Conservation (phyloP, 2,888 invertebrate species). For the Strigamia maritima region DNA sequence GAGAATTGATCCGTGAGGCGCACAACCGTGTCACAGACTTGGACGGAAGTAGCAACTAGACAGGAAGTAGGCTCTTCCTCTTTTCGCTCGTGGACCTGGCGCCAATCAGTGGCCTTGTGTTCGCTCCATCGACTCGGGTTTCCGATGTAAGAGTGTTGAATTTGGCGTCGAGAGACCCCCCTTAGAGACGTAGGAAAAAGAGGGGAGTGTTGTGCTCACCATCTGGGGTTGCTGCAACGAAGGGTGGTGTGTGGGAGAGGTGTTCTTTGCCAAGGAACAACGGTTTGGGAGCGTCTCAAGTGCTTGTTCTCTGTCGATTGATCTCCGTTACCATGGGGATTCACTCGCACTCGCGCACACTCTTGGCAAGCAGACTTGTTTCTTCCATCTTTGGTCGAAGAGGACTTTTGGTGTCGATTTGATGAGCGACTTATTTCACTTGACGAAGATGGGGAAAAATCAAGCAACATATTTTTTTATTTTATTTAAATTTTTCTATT, state of each 20-base stretch:
- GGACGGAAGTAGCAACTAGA: not conserved
- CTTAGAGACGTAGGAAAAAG: not conserved
- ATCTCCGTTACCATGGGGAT: conserved; percentile 4
- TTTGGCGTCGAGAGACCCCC: not conserved
- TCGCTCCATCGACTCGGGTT: conserved; percentile 4
- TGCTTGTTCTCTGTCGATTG: conserved; percentile 4
- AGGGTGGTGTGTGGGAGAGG: not conserved
- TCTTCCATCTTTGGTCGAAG: not conserved
- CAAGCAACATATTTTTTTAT: not conserved
- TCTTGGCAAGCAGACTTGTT: not conserved
- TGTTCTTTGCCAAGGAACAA: conserved; percentile 4
- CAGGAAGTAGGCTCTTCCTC: conserved; percentile 4
- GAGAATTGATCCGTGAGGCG: not conserved
- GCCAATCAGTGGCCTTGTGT: conserved; percentile 4
- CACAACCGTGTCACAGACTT: not conserved
- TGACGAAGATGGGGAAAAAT: not conserved
- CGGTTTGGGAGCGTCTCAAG: not conserved
- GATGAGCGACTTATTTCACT: not conserved
- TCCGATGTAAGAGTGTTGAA: conserved; percentile 4
- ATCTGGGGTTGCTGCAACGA: not conserved
- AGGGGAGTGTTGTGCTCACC: not conserved
- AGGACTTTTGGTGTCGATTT: conserved; percentile 4
- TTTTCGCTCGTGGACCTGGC: not conserved
- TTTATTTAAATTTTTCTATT: not conserved
- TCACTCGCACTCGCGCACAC: not conserved